Conservation (phyloP, 2,888 invertebrate genomes). For the Tiphia femorata region DNA sequence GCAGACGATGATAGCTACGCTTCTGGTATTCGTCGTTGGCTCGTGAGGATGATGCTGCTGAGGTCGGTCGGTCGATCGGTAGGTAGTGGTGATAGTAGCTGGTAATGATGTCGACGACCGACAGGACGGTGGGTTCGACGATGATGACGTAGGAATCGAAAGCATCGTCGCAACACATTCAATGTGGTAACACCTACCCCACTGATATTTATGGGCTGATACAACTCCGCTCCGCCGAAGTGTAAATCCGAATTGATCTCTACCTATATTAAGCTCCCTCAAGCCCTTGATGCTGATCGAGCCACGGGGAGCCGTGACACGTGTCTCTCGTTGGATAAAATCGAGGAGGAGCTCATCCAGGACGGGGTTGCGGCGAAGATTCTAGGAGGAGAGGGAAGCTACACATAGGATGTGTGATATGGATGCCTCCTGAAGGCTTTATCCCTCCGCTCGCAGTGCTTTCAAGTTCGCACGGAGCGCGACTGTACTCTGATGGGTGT, state of each 20-base stretch:
- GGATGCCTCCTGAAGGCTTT: too few relatives aligned
- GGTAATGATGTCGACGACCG: too few relatives aligned
- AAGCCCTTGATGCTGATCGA: slow-evolving; percentile 20
- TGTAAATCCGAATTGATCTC: slow-evolving; percentile 46
- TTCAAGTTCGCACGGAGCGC: too few relatives aligned
- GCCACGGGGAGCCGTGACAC: background rate
- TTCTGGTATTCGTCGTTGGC: background rate
- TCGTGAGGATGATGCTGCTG: background rate
- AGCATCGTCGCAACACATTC: slow-evolving; percentile 23
- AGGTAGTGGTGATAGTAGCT: background rate
- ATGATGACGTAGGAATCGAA: slow-evolving; percentile 14
- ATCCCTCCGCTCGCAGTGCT: too few relatives aligned
- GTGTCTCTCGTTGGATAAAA: background rate
- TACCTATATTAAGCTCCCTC: slow-evolving; percentile 25
- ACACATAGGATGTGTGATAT: too few relatives aligned
- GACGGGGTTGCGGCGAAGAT: too few relatives aligned
- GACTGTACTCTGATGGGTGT: too few relatives aligned
- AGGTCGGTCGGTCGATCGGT: too few relatives aligned
- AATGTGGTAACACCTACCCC: slow-evolving; percentile 15
- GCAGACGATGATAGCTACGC: background rate
- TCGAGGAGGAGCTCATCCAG: too few relatives aligned
- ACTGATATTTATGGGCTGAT: slow-evolving; percentile 40
- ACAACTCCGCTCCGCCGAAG: slow-evolving; percentile 27
- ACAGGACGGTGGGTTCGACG: too few relatives aligned
- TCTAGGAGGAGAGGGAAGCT: too few relatives aligned